Base-by-base conservation (phyloP, 1,140 invertebrate genomes). In the Microvelia longipes region DNA sequence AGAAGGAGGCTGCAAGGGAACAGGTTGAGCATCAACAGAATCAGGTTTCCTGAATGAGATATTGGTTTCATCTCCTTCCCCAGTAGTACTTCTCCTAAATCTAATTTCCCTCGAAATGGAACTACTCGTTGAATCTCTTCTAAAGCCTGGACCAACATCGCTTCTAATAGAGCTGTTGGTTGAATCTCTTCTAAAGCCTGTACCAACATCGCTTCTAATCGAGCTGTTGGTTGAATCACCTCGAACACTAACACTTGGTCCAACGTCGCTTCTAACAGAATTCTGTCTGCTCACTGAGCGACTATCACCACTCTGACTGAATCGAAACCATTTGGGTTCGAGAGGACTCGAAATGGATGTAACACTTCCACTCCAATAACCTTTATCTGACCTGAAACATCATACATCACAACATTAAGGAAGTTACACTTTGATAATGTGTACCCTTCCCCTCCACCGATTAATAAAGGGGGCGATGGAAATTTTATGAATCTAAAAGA, bases 271-370 rank as follows among this genome's bases (percentile, higher is more conserved):
- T 19, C 35, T 50, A 50, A 50, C 19, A 50, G 35, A 50, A 19
- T 66, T 75, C 77, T 1, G 84, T 85, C 15, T 70, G 28, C 5
- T 35, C 65, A 29, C 1, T 28, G 28, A 68, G 62, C 60, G 11
- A 50, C 35, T 14, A 26, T 61, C 29, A 29, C 67, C 28, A 26
- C 66, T n/a, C 25, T 50, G 19, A n/a, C 29, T 27, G 29, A 15
- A 63, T 61, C 62, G 68, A 50, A 50, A 50, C 35, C 35, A 50
- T 50, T 50, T 50, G 35, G 35, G 35, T 50, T 50, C 35, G 19
- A 50, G 35, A 11, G 35, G 35, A 19, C 35, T 50, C 35, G 35
- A 50, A 50, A 50, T 19, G 5, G 35, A 50, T 50, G 35, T 50
- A 50, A 50, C 35, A 50, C 35, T 50, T 11, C 35, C 35, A 50